Conservation (phyloP, 2,797 vertebrate genomes). For the Acanthurus tractus region DNA sequence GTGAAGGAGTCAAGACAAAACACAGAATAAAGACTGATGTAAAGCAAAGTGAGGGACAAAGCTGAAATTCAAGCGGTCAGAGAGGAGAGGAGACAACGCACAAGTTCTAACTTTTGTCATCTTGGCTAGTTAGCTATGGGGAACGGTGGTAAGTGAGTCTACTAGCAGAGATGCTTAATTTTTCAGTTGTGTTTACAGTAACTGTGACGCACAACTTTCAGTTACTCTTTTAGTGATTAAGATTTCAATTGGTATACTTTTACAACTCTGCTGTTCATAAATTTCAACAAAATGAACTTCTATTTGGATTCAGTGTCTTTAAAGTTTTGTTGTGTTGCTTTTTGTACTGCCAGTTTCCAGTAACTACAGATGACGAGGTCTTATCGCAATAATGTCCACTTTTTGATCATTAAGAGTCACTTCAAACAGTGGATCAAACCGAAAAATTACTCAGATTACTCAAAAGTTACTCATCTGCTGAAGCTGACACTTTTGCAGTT, state of each 20-base stretch:
- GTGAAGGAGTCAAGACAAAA: conserved; percentile 23
- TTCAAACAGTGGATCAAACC: neutral
- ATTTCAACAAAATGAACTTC: neutral
- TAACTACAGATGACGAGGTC: neutral
- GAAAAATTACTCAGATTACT: neutral
- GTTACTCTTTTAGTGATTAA: neutral
- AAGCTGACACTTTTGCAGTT: neutral
- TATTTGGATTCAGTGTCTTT: neutral
- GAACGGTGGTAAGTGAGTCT: conserved; percentile 70
- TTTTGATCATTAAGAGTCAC: too few species aligned
- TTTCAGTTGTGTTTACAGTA: conserved; percentile 10
- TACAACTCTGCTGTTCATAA: neutral
- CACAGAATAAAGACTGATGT: conserved; percentile 8
- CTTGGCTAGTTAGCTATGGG: conserved; percentile 66
- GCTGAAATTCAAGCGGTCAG: neutral
- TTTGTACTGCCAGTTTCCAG: neutral
- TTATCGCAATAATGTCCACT: neutral
- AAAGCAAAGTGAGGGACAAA: conserved; percentile 3
- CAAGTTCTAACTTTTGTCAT: conserved; percentile 8
- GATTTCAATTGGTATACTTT: neutral
- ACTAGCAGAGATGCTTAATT: conserved; percentile 14
- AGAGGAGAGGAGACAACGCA: conserved; percentile 16
- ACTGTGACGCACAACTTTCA: neutral
- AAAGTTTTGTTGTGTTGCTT: neutral
- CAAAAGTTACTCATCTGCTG: neutral